phyloP scores from a whole-genome alignment of 2,113 vertebrate genomes.

The Felis chaus region DNA sequence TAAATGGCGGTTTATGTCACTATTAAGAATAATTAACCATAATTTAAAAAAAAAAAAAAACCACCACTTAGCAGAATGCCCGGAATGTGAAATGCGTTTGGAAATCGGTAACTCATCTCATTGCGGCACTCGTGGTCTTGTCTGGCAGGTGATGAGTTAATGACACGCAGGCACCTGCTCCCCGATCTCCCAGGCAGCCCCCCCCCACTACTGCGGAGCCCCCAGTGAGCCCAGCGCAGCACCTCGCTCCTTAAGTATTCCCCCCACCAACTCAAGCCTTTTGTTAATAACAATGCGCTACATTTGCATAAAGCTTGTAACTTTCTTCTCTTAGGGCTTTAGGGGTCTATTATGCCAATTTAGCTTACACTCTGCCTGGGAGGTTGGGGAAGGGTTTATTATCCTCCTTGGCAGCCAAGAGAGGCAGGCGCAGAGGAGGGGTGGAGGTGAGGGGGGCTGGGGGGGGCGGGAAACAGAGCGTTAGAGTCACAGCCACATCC shows the following conservation, averaged over 20 bases:
- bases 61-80: not conserved
- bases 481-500: not conserved
- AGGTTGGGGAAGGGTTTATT: not conserved
- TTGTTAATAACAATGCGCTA: not conserved
- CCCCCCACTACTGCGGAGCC: not conserved
- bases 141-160: conserved; percentile 11
- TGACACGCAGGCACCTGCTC: not conserved
- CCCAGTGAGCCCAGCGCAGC: not conserved
- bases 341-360: not conserved
- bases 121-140: rapidly evolving
- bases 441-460: not conserved
- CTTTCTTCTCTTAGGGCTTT: not conserved
- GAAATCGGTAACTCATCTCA: not conserved
- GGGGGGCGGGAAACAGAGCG: not conserved
- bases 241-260: not conserved
- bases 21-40: not conserved
- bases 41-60: not conserved
- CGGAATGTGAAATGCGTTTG: not conserved
- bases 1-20: not conserved
- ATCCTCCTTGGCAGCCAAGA: not conserved
- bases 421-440: not conserved
- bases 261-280: not conserved
- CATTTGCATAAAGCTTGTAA: not conserved
- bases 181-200: not conserved
- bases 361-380: not conserved